Percentiles rank a stretch among this genome's conserved stretches.
phyloP scores from a whole-genome alignment of 2,888 invertebrate genomes.

The Dione vanillae region DNA sequence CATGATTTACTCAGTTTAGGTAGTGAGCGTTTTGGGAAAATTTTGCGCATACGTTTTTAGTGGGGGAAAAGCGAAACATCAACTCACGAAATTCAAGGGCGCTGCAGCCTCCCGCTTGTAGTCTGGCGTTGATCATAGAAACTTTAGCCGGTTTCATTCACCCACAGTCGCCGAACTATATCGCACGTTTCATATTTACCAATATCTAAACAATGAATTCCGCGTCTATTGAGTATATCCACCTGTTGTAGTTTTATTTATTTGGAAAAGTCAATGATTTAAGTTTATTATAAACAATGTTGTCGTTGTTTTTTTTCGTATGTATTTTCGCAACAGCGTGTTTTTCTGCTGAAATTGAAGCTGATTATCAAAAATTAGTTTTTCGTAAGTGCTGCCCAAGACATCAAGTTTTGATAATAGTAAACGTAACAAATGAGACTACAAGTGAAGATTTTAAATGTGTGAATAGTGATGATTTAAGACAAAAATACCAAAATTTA shows the following conservation, averaged over 20 bases:
- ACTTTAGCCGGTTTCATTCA: slow-evolving; percentile 55
- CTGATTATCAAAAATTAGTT: slow-evolving; percentile 51
- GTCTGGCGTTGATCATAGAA: slow-evolving; percentile 49
- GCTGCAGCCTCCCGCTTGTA: slow-evolving; percentile 64
- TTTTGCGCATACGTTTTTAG: slow-evolving; percentile 29
- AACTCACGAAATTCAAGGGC: slow-evolving; percentile 63
- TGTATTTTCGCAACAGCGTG: slow-evolving; percentile 51
- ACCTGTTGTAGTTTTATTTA: slow-evolving; percentile 65
- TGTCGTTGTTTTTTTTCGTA: slow-evolving; percentile 58
- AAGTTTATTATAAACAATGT: slow-evolving; percentile 58
- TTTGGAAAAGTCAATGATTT: slow-evolving; percentile 38
- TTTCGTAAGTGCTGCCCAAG: slow-evolving; percentile 75
- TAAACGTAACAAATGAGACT: slow-evolving; percentile 52
- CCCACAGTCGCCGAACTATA: slow-evolving; percentile 60
- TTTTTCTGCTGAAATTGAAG: slow-evolving; percentile 43
- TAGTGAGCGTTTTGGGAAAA: slow-evolving; percentile 21
- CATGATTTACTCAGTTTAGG: not conserved
- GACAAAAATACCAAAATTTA: slow-evolving; percentile 57
- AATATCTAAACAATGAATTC: slow-evolving; percentile 64
- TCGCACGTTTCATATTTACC: slow-evolving; percentile 58
- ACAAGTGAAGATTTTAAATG: slow-evolving; percentile 59
- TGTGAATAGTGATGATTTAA: slow-evolving; percentile 56
- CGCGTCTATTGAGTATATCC: slow-evolving; percentile 64
- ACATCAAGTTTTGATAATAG: slow-evolving; percentile 64
- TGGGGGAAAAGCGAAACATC: slow-evolving; percentile 47